Base-by-base conservation (phyloP, 2,113 vertebrate genomes). In the Okapia johnstoni region DNA sequence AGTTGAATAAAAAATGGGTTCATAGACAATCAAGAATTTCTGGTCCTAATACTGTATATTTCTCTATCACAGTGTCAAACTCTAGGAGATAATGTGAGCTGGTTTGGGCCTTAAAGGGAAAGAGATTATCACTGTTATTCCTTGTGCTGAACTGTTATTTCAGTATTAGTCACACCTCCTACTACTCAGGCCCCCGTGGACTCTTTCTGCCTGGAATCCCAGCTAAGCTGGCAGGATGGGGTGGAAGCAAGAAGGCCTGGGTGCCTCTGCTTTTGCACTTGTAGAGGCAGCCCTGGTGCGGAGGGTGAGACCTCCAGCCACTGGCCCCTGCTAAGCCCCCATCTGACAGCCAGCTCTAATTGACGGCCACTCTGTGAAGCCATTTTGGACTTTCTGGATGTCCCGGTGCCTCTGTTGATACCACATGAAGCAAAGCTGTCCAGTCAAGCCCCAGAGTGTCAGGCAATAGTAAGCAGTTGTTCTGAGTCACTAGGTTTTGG, bases 231-330 rank as follows among this genome's bases (percentile, higher is more conserved):
- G 28, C 1, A 43, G 7, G 36, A 23, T 11, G 3, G 8, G 40
- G 26, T 66, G 25, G 33, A n/a, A 46, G 33, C 0, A 0, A 40
- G 21, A n/a, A 79, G 36, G 33, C 43, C 81, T 66, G 21, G 21
- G 4, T 0, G 8, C 52, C 25, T 23, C 30, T 0, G 3, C 33
- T n/a, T 36, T 10, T 46, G 17, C 46, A 2, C 17, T 60, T 43
- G 7, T 33, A 17, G 79, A 66, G 50, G 79, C 43, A 28, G 90
- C 60, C 76, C 63, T 8, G 0, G 0, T 11, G 58, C 7, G 30
- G 50, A 61, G 48, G 23, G 26, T 7, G 15, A 80, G 48, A 43
- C 30, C 60, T 77, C 83, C 12, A 54, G 63, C 48, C 77, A 5
- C 50, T 21, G 58, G 70, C 30, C 21, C 12, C 40, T 5, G 43